These are phyloP conservation scores for Actenoides lindsayi DNA, from an alignment of 2,113 vertebrate genomes.

Conservation along the genomic window DNA sequence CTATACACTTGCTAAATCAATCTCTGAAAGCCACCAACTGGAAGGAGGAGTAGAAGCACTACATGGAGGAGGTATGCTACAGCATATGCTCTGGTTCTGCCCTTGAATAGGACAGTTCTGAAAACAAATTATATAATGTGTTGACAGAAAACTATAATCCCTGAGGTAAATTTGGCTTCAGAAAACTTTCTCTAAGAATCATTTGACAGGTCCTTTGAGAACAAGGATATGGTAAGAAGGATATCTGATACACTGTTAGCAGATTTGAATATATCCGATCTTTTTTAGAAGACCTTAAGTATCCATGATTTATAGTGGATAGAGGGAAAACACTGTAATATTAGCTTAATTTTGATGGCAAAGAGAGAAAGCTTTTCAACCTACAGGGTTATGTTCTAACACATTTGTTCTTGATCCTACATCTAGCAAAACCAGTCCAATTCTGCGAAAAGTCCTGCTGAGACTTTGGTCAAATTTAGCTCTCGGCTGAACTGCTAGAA, in stretches of 20 bases:
- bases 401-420: not conserved
- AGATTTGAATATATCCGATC: not conserved
- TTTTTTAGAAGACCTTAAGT: not conserved
- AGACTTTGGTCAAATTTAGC: not conserved
- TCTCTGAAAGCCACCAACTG: constrained; percentile 59
- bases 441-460: not conserved
- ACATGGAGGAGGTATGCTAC: constrained; percentile 33
- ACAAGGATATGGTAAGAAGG: constrained; percentile 8
- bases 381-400: not conserved
- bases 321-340: not conserved
- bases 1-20: constrained; percentile 60
- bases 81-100: constrained; percentile 67
- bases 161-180: constrained; percentile 59
- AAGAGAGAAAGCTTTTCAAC: not conserved
- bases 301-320: not conserved
- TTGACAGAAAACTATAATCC: constrained; percentile 65
- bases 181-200: constrained; percentile 54
- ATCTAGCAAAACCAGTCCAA: not conserved
- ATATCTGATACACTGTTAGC: not conserved
- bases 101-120: constrained; percentile 66
- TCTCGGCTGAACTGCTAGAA: not conserved
- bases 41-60: constrained; percentile 36
- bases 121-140: constrained; percentile 72
- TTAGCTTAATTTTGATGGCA: not conserved
- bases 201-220: constrained; percentile 47